These are phyloP conservation scores for Microcebus lehilahytsara DNA, from an alignment of 2,113 vertebrate genomes.

Conservation along the genomic window DNA sequence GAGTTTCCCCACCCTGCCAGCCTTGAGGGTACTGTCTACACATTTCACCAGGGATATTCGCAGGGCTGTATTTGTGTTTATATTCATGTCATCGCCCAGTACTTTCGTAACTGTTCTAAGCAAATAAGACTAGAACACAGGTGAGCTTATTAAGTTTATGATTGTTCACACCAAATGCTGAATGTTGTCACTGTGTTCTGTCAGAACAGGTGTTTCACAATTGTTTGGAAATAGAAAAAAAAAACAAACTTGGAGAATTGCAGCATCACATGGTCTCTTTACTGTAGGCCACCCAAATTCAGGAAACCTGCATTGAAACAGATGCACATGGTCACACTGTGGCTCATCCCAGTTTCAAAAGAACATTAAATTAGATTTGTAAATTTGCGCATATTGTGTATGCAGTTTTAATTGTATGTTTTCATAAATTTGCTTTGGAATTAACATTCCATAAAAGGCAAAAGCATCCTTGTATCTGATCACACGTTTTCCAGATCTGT, in stretches of 20 bases:
- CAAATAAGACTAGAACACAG: not conserved
- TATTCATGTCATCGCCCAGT: not conserved
- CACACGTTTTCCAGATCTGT: not conserved
- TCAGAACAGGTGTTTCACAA: not conserved
- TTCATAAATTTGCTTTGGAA: not conserved
- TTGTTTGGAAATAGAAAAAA: not conserved
- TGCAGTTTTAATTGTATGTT: not conserved
- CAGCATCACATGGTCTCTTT: fast-evolving
- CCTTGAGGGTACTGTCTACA: not conserved
- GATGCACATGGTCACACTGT: not conserved
- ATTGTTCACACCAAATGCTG: not conserved
- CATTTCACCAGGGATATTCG: not conserved
- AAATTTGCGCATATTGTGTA: not conserved
- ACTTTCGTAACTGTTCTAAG: not conserved
- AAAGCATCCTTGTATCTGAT: not conserved
- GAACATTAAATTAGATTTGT: not conserved
- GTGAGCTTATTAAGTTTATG: not conserved
- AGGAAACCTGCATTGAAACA: not conserved
- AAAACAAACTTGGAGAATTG: not conserved
- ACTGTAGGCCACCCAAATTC: not conserved
- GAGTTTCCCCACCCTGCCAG: not conserved
- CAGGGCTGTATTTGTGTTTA: not conserved
- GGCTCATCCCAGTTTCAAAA: not conserved
- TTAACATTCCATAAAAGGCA: not conserved
- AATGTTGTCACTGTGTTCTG: not conserved